phyloP scores from a whole-genome alignment of 2,113 vertebrate genomes.

The Galeopterus variegatus region DNA sequence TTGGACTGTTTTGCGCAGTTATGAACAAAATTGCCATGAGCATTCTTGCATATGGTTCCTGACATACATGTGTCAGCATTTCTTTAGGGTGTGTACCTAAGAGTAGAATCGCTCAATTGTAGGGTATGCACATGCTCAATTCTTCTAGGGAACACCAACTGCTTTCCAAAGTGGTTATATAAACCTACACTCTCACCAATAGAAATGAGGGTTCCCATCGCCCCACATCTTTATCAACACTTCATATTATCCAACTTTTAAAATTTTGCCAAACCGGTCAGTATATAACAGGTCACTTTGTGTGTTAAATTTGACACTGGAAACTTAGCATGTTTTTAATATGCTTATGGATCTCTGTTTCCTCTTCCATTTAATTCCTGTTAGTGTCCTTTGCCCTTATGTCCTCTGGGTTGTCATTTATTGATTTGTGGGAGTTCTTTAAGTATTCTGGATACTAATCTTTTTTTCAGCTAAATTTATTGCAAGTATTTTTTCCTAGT shows the following conservation, averaged over 20 bases:
- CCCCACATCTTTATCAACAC: not conserved
- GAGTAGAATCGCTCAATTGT: not conserved
- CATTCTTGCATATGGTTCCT: not conserved
- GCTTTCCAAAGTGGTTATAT: not conserved
- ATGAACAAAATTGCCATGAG: not conserved
- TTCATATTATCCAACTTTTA: not conserved
- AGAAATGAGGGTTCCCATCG: not conserved
- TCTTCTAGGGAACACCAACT: not conserved
- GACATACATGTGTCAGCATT: not conserved
- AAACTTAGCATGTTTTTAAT: not conserved
- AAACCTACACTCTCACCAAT: not conserved
- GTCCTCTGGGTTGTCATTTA: not conserved
- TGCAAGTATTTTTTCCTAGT: not conserved
- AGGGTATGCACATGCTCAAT: not conserved
- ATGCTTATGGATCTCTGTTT: not conserved
- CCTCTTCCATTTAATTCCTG: not conserved
- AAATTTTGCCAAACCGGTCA: too few species aligned
- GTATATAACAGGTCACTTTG: not conserved
- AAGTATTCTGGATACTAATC: not conserved
- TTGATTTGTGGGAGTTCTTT: not conserved
- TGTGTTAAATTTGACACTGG: not conserved
- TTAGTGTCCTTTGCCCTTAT: not conserved
- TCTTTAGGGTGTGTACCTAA: not conserved
- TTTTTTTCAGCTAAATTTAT: not conserved
- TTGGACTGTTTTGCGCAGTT: not conserved